These are phyloP conservation scores for Tychaedon coryphoeus DNA, from an alignment of 2,113 vertebrate genomes.

Conservation along the genomic window DNA sequence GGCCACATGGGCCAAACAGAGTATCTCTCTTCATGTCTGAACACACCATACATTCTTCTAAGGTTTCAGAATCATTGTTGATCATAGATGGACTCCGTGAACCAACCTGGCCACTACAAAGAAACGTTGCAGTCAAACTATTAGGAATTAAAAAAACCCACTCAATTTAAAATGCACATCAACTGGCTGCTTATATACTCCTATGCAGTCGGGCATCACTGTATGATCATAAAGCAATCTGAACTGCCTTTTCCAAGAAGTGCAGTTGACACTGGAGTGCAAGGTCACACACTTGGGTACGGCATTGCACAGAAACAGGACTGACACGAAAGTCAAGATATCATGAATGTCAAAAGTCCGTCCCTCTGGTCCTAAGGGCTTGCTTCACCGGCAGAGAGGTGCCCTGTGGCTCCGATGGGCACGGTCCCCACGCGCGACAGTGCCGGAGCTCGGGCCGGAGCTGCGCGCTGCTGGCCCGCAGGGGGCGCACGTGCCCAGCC, in stretches of 20 bases:
- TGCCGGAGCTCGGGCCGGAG: accelerated
- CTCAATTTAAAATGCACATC: neutral
- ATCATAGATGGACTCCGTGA: constrained; percentile 95
- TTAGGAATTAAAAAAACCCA: neutral
- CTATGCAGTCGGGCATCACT: neutral
- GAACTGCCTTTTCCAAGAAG: neutral
- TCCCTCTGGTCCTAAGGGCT: neutral
- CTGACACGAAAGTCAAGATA: neutral
- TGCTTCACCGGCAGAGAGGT: too few relatives aligned
- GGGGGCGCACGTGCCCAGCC: neutral
- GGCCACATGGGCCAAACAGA: constrained; percentile 96
- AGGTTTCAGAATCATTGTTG: constrained; percentile 92
- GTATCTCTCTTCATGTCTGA: constrained; percentile 99
- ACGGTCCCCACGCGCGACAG: neutral
- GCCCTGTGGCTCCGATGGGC: neutral
- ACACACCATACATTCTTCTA: constrained; percentile 99
- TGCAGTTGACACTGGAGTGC: neutral
- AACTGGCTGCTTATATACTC: neutral
- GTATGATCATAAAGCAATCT: neutral
- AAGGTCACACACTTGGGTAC: neutral
- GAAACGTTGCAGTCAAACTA: constrained; percentile 10
- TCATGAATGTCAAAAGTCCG: accelerated
- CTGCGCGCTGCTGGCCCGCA: neutral
- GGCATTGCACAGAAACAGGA: neutral
- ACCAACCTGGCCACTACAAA: constrained; percentile 90